These are phyloP conservation scores for Tangara arthus DNA, from an alignment of 2,797 vertebrate species.

Conservation along the genomic window DNA sequence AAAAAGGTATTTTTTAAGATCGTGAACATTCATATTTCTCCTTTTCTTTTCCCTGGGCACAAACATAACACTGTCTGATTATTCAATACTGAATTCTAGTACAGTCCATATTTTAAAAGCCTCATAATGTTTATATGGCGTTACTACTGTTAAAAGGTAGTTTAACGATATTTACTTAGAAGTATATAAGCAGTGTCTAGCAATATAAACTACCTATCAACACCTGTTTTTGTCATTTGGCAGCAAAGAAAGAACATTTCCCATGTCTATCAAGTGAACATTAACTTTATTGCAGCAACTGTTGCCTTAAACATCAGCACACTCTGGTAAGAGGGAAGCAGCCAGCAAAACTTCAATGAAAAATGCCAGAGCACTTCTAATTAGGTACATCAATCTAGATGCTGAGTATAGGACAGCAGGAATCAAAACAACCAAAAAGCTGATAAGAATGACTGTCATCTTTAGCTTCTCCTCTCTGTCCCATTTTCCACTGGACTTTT, in stretches of 20 bases:
- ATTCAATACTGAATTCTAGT: background rate
- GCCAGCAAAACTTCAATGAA: background rate
- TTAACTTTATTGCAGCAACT: background rate
- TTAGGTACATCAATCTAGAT: background rate
- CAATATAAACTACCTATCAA: background rate
- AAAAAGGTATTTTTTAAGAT: constrained; percentile 19
- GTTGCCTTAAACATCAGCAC: background rate
- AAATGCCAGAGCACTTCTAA: background rate
- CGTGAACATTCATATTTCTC: background rate
- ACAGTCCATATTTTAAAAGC: background rate
- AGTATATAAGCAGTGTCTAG: background rate
- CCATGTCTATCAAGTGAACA: background rate
- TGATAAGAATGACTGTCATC: background rate
- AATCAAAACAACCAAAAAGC: background rate
- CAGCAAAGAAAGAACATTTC: background rate
- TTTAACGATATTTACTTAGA: background rate
- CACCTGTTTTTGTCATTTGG: background rate
- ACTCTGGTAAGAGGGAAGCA: background rate
- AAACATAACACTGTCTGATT: background rate
- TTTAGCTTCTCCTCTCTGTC: background rate
- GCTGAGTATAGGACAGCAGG: background rate
- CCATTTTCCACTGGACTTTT: background rate
- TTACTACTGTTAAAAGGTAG: background rate
- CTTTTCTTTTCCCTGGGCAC: background rate
- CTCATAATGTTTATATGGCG: background rate